Conservation (phyloP, 2,888 invertebrate genomes). For the Ceriagrion tenellum region DNA sequence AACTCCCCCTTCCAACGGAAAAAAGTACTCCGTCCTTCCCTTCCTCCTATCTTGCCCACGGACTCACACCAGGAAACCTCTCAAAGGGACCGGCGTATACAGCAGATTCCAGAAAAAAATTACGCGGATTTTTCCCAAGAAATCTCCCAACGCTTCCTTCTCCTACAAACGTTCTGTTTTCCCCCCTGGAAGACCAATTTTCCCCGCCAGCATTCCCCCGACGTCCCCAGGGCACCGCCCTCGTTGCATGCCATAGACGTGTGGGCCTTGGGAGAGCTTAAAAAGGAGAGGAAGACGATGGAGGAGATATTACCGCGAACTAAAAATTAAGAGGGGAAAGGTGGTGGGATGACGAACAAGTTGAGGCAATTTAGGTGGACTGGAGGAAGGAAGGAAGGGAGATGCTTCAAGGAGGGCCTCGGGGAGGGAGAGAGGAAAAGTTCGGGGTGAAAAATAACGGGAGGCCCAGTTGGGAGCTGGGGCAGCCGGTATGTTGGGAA, state of each 20-base stretch:
- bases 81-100: not conserved
- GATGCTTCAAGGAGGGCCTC: not conserved
- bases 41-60: not conserved
- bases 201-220: conserved; percentile 9
- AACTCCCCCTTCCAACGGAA: not conserved
- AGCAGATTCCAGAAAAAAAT: not conserved
- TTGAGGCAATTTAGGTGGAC: conserved; percentile 58
- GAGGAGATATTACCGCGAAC: conserved; percentile 41
- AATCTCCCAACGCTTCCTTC: not conserved
- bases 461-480: not conserved
- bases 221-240: not conserved
- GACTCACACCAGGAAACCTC: not conserved
- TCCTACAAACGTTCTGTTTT: not conserved
- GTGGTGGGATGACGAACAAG: conserved; percentile 45
- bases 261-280: not conserved
- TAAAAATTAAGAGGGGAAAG: conserved; percentile 57
- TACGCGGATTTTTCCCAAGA: not conserved
- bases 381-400: not conserved
- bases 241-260: not conserved
- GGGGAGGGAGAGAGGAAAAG: not conserved
- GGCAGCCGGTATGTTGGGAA: not conserved
- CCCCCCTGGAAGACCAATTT: not conserved
- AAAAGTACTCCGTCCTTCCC: not conserved
- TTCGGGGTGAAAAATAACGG: too few species aligned
- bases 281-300: not conserved